Base-by-base conservation (phyloP, 2,888 invertebrate genomes). In the Conistra vaccinii region DNA sequence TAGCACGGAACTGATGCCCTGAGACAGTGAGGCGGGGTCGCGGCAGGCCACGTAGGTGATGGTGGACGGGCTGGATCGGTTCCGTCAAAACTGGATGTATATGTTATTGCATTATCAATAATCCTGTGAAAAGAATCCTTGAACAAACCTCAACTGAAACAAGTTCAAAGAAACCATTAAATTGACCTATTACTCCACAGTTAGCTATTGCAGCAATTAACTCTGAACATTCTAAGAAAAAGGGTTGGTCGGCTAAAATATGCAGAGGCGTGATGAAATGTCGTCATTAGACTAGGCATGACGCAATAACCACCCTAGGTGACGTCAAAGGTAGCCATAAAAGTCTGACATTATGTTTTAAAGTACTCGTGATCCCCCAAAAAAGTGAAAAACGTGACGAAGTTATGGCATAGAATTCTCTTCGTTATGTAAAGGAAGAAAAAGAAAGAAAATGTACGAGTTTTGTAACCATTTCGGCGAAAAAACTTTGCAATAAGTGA, bases 291-390 rank as follows among this genome's bases (percentile, higher is more conserved):
- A 17, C 48, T 3, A 23, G 32, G 3, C 6, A 17, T 80, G 68
- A 69, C 80, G 84, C 81, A 84, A 61, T 51, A 42, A 0, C 17
- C 55, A 69, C 65, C 68, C 74, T 26, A 1, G 1, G 1, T 80
- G 57, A 62, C 80, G 84, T 81, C 69, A 29, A n/a, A 42, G n/a
- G 35, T 14, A 53, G 39, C 65, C 74, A 67, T 81, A 66, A 66
- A 80, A 84, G 39, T 53, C 20, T 23, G 23, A 23, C 23, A 69
- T 73, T 73, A 23, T 60, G 51, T 51, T 79, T 68, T 32, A 48
- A 32, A 45, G 23, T 39, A 39, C 32, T 68, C 55, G n/a, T 66
- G 65, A 51, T 42, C 26, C 12, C 14, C 20, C 7, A n/a, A 55
- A 65, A 61, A 23, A 26, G 3, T 42, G 4, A 48, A 29, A 62